A percentile compares a stretch with the other conserved stretches of the same genome.
Evolutionary conservation across 1,140 invertebrate genomes (phyloP).

Genomic region (Metopolophium dirhodum): DNA sequence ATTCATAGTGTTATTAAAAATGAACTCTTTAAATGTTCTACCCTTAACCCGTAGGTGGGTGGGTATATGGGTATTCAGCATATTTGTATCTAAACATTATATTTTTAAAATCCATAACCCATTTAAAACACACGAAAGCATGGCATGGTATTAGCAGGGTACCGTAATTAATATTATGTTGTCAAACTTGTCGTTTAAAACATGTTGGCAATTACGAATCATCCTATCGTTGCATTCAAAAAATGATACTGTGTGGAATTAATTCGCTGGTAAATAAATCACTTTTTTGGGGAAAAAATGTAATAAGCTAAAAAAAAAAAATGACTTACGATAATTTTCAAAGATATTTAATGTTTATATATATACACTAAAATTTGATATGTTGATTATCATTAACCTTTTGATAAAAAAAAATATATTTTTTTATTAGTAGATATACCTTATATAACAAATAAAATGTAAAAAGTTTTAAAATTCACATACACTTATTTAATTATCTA

Average conservation of each 20-base stretch:
- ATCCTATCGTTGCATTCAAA: background rate
- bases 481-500: no score
- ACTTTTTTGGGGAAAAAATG: background rate
- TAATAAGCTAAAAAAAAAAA: background rate
- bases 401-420: no score
- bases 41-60: background rate
- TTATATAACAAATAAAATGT: background rate
- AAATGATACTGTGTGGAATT: background rate
- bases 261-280: background rate
- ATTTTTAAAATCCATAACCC: background rate
- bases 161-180: conserved; percentile 2
- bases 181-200: conserved; percentile 4
- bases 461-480: background rate
- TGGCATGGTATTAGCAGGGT: background rate
- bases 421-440: no score
- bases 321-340: background rate
- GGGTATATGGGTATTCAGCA: background rate
- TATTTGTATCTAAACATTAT: background rate
- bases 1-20: background rate
- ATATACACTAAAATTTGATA: background rate
- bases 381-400: background rate
- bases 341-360: background rate
- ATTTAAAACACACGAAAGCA: background rate
- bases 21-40: background rate
- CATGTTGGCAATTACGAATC: background rate